Evolutionary conservation across 2,888 invertebrate species (phyloP), one percentile per base, ranked within the genome.

Genomic region (Papilio elwesi): DNA sequence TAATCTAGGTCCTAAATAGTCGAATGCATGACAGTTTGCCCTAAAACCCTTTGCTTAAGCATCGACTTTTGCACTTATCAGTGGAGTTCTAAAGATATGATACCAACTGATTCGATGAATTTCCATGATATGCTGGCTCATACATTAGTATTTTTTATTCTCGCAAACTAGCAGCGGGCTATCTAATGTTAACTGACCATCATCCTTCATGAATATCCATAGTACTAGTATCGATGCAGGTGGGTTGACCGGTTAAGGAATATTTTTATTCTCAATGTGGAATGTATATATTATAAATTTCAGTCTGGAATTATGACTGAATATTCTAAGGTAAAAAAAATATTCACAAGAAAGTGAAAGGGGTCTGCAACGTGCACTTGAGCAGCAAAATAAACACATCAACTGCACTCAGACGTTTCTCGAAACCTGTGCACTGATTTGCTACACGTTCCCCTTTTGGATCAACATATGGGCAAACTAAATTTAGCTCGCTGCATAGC

Each of bases 381-480:
- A 68, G 51, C 15, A 73, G 68, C 70, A 72, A 71, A 77, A 73
- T 78, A 77, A 77, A 76, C 78, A 79, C 80, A 85, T 86, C 83
- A 80, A 81, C 82, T 77, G 77, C 83, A 84, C 83, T 83, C 76
- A 78, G 69, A 74, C 74, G 76, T 52, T 73, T 70, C 76, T 74
- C 68, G 73, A 73, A 73, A 73, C 64, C 74, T 73, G 73, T 65
- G 68, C 63, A 74, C 76, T 66, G 75, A 78, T 80, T 80, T 77
- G 77, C 76, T 78, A 78, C 81, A 80, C 80, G 79, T 88, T 87
- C 87, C 88, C 88, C 82, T 83, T 77, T 79, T 64, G 75, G 67
- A 84, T 83, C 82, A 85, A 85, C 92, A 92, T 92, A 91, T 93
- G 92, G 90, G 82, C 76, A 75, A 79, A 85, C 91, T 93, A 93